Conservation (phyloP, 2,888 invertebrate genomes). For the Phaedon cochleariae region DNA sequence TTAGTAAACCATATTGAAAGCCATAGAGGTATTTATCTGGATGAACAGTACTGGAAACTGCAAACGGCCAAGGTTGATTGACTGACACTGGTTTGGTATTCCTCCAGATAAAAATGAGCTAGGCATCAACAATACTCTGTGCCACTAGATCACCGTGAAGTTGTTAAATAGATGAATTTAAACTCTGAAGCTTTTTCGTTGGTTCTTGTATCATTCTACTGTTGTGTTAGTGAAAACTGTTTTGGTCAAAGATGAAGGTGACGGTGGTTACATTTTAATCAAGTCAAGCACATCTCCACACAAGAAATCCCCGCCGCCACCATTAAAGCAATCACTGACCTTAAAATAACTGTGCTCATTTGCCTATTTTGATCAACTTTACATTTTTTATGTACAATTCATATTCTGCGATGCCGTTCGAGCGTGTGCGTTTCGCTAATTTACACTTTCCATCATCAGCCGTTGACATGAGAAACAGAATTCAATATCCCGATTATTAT, state of each 20-base stretch:
- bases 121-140: not conserved
- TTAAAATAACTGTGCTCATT: constrained; percentile 57
- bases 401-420: constrained; percentile 56
- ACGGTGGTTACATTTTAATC: constrained; percentile 24
- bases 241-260: constrained; percentile 24
- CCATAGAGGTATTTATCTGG: too few species aligned
- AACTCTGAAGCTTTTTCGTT: not conserved
- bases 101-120: not conserved
- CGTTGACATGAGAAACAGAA: constrained; percentile 28
- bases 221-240: not conserved
- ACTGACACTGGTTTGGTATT: too few species aligned
- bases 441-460: constrained; percentile 22
- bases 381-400: constrained; percentile 59
- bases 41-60: too few species aligned
- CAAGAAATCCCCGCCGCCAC: constrained; percentile 45
- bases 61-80: too few species aligned
- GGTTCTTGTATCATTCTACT: not conserved
- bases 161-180: not conserved
- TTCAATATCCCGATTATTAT: constrained; percentile 32
- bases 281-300: constrained; percentile 33
- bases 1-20: not conserved
- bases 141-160: not conserved
- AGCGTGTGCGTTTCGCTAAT: constrained; percentile 55
- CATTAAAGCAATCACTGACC: constrained; percentile 48
- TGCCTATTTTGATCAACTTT: constrained; percentile 57